Percentiles rank a stretch among this genome's conserved stretches.
phyloP scores from a whole-genome alignment of 2,797 vertebrate genomes.

The Coregonus suidteri region DNA sequence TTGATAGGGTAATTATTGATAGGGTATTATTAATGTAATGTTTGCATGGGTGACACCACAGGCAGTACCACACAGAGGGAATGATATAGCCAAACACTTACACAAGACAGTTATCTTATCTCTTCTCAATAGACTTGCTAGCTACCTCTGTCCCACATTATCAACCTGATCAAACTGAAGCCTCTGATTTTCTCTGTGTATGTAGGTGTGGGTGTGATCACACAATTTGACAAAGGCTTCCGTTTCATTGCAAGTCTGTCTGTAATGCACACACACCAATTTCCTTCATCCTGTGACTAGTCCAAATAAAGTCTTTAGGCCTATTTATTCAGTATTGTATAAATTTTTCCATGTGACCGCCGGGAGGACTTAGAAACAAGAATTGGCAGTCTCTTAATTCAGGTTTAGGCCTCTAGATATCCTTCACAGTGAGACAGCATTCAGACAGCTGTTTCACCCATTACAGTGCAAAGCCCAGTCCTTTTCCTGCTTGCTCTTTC shows the following conservation, averaged over 20 bases:
- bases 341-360: not conserved
- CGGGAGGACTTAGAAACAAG: not conserved
- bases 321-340: constrained; percentile 7
- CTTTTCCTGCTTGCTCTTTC: too few relatives aligned
- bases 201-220: not conserved
- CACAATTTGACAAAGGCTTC: constrained; percentile 49
- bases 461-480: too few relatives aligned
- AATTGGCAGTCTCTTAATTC: not conserved
- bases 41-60: too few relatives aligned
- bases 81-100: too few relatives aligned
- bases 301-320: not conserved
- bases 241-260: constrained; percentile 16
- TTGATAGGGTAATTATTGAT: too few relatives aligned
- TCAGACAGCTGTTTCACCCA: not conserved
- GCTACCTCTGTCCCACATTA: constrained; percentile 35
- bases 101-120: constrained; percentile 30
- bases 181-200: constrained; percentile 27
- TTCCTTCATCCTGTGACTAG: constrained; percentile 8
- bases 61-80: too few relatives aligned
- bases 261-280: constrained; percentile 19
- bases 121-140: constrained; percentile 7
- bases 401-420: not conserved
- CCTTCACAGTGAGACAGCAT: not conserved
- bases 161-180: constrained; percentile 53
- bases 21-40: too few relatives aligned